A percentile compares a stretch with the other conserved stretches of the same genome.
phyloP scores from a whole-genome alignment of 2,113 vertebrate genomes.

The Verasper variegatus region DNA sequence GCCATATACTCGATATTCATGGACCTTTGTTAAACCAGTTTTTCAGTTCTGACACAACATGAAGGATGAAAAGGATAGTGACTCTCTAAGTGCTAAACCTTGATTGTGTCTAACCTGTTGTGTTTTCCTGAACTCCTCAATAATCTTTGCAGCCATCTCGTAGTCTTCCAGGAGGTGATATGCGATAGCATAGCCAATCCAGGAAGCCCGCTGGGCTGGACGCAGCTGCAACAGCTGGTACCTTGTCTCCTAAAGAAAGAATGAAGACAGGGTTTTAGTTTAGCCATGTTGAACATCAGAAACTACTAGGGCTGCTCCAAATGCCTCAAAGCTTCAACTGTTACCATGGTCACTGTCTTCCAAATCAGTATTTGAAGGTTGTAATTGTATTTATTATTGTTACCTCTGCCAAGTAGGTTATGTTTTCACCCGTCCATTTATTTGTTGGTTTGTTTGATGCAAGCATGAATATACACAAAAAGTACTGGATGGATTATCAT shows the following conservation, averaged over 20 bases:
- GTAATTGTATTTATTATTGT: too few relatives aligned
- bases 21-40: background rate
- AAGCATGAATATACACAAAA: too few relatives aligned
- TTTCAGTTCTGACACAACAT: background rate
- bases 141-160: slow-evolving; percentile 98
- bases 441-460: too few relatives aligned
- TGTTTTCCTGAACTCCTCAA: slow-evolving; percentile 99
- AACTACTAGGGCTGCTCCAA: background rate
- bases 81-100: rapidly evolving
- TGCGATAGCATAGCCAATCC: slow-evolving; percentile 98
- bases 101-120: slow-evolving; percentile 86
- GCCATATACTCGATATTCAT: background rate
- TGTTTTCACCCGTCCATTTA: too few relatives aligned
- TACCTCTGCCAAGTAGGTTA: too few relatives aligned
- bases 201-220: slow-evolving; percentile 96
- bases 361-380: too few relatives aligned
- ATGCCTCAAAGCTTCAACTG: too few relatives aligned
- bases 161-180: slow-evolving; percentile 98
- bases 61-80: background rate
- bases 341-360: too few relatives aligned
- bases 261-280: background rate
- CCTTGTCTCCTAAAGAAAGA: slow-evolving; percentile 89
- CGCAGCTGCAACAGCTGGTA: slow-evolving; percentile 96
- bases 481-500: too few relatives aligned
- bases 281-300: background rate